Conservation (phyloP, 2,797 vertebrate species). For the Argyrosomus regius region DNA sequence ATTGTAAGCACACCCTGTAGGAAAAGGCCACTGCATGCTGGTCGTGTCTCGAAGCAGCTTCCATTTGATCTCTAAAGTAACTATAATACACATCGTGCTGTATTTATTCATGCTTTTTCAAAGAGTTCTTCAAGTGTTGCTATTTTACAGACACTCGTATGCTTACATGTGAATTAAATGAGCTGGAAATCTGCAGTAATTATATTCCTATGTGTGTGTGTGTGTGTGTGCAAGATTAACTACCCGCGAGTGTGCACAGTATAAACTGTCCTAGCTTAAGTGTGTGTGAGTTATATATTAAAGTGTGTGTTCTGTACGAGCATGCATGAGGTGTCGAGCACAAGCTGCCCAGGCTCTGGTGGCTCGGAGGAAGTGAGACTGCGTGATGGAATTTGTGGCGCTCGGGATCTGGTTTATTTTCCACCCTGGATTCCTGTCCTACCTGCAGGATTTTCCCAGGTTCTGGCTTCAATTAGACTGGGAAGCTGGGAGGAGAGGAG, state of each 20-base stretch:
- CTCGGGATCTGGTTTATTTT: slow-evolving; percentile 85
- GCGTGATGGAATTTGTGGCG: slow-evolving; percentile 84
- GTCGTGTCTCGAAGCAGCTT: slow-evolving; percentile 26
- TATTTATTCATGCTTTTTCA: slow-evolving; percentile 16
- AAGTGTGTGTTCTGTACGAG: slow-evolving; percentile 25
- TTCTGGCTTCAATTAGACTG: slow-evolving; percentile 87
- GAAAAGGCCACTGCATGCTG: slow-evolving; percentile 30
- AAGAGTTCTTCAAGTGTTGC: slow-evolving; percentile 3
- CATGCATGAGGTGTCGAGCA: slow-evolving; percentile 59
- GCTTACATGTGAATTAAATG: slow-evolving; percentile 8
- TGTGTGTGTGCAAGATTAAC: slow-evolving; percentile 35
- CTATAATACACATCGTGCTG: background rate
- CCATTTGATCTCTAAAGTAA: slow-evolving; percentile 29
- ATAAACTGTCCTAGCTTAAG: slow-evolving; percentile 40
- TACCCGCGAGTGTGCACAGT: slow-evolving; percentile 37
- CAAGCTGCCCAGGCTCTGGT: slow-evolving; percentile 60
- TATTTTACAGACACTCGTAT: slow-evolving; percentile 13
- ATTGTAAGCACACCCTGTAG: slow-evolving; percentile 54
- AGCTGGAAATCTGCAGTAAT: slow-evolving; percentile 31
- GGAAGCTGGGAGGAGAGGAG: slow-evolving; percentile 63
- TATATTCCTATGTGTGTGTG: slow-evolving; percentile 24
- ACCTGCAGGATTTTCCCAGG: slow-evolving; percentile 85
- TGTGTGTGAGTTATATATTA: slow-evolving; percentile 54
- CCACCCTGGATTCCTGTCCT: slow-evolving; percentile 80
- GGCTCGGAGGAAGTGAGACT: slow-evolving; percentile 80